These are phyloP conservation scores for Muscina levida DNA, from an alignment of 2,888 invertebrate species.

Conservation along the genomic window DNA sequence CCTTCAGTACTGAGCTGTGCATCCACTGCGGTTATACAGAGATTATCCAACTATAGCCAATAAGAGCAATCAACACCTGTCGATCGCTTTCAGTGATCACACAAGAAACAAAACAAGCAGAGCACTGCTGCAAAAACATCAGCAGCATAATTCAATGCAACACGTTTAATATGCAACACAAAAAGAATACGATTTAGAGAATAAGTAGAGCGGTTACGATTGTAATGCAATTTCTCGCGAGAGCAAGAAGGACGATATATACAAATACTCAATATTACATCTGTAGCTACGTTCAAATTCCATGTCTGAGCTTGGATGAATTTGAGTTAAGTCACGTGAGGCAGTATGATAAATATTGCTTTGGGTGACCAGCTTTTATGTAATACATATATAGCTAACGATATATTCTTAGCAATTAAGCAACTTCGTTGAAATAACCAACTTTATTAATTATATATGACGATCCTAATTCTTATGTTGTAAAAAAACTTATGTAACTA, in stretches of 20 bases:
- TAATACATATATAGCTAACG: too few species aligned
- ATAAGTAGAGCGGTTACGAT: constrained; percentile 62
- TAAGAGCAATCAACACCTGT: constrained; percentile 77
- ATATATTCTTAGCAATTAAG: too few species aligned
- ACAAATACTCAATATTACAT: constrained; percentile 42
- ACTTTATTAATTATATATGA: too few species aligned
- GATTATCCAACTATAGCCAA: constrained; percentile 58
- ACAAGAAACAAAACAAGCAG: constrained; percentile 3
- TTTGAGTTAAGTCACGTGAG: neutral
- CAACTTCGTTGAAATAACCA: too few species aligned
- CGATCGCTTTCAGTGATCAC: constrained; percentile 64
- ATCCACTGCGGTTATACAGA: constrained; percentile 46
- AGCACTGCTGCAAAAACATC: constrained; percentile 26
- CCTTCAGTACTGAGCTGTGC: constrained; percentile 57
- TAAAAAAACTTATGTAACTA: neutral
- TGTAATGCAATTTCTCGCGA: constrained; percentile 55
- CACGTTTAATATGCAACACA: constrained; percentile 58
- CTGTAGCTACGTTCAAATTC: neutral
- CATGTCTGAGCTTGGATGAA: constrained; percentile 4
- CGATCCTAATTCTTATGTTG: constrained; percentile 9
- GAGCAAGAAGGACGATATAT: constrained; percentile 20
- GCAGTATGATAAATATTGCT: constrained; percentile 14
- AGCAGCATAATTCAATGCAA: neutral
- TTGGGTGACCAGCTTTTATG: constrained; percentile 60
- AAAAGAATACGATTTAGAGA: constrained; percentile 54